Evolutionary conservation across 92 coral and sea anemone genomes (phyloP).

Genomic region (Hydrozoanthus gracilis): DNA sequence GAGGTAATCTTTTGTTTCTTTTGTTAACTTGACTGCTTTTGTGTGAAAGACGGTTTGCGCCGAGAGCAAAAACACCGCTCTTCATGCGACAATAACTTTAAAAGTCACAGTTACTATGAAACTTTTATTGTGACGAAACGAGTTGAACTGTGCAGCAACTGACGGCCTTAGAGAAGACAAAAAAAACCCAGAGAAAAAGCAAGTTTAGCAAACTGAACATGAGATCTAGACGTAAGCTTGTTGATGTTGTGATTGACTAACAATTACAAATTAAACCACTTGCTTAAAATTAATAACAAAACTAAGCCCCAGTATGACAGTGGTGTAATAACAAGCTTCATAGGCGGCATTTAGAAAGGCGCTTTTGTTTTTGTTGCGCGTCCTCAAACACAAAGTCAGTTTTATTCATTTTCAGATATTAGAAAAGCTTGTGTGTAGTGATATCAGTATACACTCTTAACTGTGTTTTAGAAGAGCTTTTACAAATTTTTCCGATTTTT

Average conservation of each 20-base stretch:
- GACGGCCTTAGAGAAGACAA: no score
- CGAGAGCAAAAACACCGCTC: no score
- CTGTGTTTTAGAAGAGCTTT: background rate
- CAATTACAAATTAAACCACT: background rate
- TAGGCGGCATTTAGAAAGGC: background rate
- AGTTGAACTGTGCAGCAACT: no score
- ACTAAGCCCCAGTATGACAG: background rate
- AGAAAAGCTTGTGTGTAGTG: slow-evolving; percentile 2
- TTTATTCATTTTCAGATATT: background rate
- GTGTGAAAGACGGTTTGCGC: no score
- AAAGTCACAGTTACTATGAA: no score
- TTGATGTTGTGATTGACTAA: background rate
- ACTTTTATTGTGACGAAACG: no score
- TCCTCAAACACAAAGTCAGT: no score
- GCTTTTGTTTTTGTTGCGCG: background rate
- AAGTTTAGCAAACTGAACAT: background rate
- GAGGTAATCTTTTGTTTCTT: no score
- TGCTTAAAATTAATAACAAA: background rate
- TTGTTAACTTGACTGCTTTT: no score
- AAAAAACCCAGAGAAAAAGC: no score
- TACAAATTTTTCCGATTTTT: no score
- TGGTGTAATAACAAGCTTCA: background rate
- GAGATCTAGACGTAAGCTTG: background rate
- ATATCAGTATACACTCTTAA: background rate
- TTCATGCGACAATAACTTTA: no score